Evolutionary conservation across 2,797 vertebrate species (phyloP).

Genomic region (Champsocephalus gunnari): DNA sequence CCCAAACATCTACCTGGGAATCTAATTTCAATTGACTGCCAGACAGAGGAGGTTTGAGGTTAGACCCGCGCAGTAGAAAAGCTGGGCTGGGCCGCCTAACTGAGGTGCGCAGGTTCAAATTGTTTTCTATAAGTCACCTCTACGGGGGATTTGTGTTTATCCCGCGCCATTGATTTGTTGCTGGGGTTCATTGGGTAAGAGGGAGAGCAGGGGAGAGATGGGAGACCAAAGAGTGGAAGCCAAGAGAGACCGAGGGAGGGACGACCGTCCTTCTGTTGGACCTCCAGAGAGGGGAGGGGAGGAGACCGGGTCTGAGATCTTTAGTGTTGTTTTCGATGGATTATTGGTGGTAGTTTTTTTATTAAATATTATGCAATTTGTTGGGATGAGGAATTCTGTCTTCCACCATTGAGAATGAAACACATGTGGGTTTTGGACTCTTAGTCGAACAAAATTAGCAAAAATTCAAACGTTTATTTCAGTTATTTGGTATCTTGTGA

Average conservation of each 20-base stretch:
- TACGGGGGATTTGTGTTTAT: constrained; percentile 80
- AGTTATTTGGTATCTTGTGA: neutral
- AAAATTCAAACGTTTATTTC: neutral
- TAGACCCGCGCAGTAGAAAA: constrained; percentile 76
- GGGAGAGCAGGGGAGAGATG: constrained; percentile 48
- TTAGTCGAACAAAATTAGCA: neutral
- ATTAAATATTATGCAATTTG: neutral
- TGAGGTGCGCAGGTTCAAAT: constrained; percentile 76
- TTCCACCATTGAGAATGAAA: too few species aligned
- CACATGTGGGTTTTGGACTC: neutral
- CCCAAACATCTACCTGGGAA: constrained; percentile 66
- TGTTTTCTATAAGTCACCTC: constrained; percentile 85
- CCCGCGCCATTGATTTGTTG: constrained; percentile 81
- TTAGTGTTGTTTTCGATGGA: neutral
- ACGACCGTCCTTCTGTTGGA: constrained; percentile 57
- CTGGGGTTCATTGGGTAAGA: constrained; percentile 71
- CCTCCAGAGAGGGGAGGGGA: constrained; percentile 22
- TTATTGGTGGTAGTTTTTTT: neutral
- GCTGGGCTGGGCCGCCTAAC: constrained; percentile 63
- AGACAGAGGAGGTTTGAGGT: constrained; percentile 78
- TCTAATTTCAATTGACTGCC: constrained; percentile 81
- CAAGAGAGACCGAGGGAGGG: constrained; percentile 39
- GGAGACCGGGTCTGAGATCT: constrained; percentile 2
- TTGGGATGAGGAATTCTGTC: neutral
- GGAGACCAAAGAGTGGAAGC: constrained; percentile 58